Evolutionary conservation across 2,888 invertebrate genomes (phyloP), one percentile per base, ranked within the genome.

Genomic region (Belgica antarctica): DNA sequence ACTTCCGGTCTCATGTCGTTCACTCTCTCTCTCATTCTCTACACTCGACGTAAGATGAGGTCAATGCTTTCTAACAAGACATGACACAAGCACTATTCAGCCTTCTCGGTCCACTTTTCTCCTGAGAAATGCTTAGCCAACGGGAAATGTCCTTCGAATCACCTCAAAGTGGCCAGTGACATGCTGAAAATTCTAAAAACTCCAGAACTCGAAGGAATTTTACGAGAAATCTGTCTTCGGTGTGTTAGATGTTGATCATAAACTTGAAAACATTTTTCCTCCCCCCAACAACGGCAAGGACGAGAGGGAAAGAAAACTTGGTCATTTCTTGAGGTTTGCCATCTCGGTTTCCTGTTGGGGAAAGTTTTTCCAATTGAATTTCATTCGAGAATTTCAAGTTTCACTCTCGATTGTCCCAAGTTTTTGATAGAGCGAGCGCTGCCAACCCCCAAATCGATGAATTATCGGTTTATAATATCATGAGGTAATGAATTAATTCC

Each of bases 401-500:
- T 52, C 52, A 52, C 17, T 8, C 34, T 17, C 52, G 41, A 31
- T 4, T 15, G 22, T 7, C 22, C 52, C 52, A 52, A 52, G 52
- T 52, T n/a, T n/a, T n/a, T n/a, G n/a, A n/a, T n/a, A n/a, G n/a
- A n/a, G 52, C 17, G 22, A 17, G 52, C 22, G 52, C 52, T 52
- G 52, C 52, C 52, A n/a, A 52, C 4, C 27, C 62, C 27, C 1
- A n/a, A 25, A 34, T 31, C 8, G 12, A 12, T 34, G 25, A 24
- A 62, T 62, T 62, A 62, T 62, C 62, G 15, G 62, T 62, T 62
- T 31, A 62, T 62, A 27, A 62, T 31, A 31, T 62, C 62, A 62
- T 4, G 57, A 57, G 52, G 28, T 68, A 47, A 68, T 57, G 52
- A 68, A 68, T 57, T 68, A 19, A 68, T 68, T 68, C 68, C 52